Conservation (phyloP, 2,797 vertebrate genomes). For the Pseudochaenichthys georgianus region DNA sequence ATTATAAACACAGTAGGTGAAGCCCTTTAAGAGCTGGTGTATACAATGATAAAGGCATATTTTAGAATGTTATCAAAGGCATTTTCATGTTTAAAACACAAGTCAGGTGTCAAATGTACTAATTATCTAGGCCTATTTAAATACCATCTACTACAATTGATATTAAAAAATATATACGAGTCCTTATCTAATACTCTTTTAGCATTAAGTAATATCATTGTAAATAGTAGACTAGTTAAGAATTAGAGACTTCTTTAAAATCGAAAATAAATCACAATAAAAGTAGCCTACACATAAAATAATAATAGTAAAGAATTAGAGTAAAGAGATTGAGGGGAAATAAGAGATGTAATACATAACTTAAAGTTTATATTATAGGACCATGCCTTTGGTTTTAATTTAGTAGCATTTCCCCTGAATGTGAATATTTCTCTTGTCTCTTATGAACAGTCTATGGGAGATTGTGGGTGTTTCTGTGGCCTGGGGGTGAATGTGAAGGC, state of each 20-base stretch:
- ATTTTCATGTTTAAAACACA: not conserved
- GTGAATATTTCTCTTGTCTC: not conserved
- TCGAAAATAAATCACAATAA: too few species aligned
- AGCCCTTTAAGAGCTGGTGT: too few species aligned
- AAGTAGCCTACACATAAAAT: too few species aligned
- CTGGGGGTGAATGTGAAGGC: constrained; percentile 25
- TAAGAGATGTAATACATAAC: too few species aligned
- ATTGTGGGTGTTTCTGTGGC: not conserved
- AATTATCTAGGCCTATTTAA: not conserved
- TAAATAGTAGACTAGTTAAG: not conserved
- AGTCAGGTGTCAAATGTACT: not conserved
- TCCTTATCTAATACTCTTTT: too few species aligned
- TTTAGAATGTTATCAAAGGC: too few species aligned
- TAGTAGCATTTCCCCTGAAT: not conserved
- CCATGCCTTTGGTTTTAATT: not conserved
- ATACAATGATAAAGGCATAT: too few species aligned
- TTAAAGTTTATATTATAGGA: not conserved
- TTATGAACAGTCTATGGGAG: not conserved
- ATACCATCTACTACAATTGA: too few species aligned
- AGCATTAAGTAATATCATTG: not conserved
- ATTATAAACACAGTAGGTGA: not conserved
- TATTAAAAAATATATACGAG: too few species aligned
- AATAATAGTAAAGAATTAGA: too few species aligned
- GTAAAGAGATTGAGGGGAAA: too few species aligned
- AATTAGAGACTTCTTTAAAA: too few species aligned